These are phyloP conservation scores for Zootermopsis nevadensis DNA, from an alignment of 2,888 invertebrate genomes.

Conservation along the genomic window DNA sequence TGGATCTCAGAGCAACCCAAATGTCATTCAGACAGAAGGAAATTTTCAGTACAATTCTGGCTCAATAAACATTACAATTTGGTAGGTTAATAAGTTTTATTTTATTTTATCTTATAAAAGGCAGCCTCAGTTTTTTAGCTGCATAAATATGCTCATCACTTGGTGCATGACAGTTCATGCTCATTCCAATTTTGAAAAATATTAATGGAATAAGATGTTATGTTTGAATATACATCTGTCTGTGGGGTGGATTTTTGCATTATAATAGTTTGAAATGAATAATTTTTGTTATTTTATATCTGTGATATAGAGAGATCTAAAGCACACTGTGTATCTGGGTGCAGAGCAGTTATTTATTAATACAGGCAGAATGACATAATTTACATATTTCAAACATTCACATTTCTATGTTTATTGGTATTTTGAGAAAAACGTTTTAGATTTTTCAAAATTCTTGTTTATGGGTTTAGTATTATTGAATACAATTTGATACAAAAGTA, in stretches of 20 bases:
- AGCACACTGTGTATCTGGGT: too few species aligned
- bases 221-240: neutral
- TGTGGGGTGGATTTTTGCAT: conserved; percentile 17
- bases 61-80: conserved; percentile 37
- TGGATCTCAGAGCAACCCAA: conserved; percentile 42
- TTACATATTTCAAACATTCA: too few species aligned
- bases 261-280: neutral
- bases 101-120: conserved; percentile 24
- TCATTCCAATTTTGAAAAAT: neutral
- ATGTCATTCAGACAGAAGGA: conserved; percentile 40
- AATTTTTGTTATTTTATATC: neutral
- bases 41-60: conserved; percentile 42
- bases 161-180: conserved; percentile 16
- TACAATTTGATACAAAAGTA: too few species aligned
- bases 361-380: too few species aligned
- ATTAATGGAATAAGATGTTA: neutral
- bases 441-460: too few species aligned
- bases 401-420: too few species aligned
- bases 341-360: too few species aligned
- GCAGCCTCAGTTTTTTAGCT: conserved; percentile 32
- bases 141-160: conserved; percentile 31
- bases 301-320: neutral
- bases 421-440: too few species aligned
- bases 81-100: conserved; percentile 28
- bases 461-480: too few species aligned